A percentile compares a stretch with the other conserved stretches of the same genome.
Conservation (phyloP, 1,140 invertebrate genomes). For the Scaptodrosophila lebanonensis region DNA sequence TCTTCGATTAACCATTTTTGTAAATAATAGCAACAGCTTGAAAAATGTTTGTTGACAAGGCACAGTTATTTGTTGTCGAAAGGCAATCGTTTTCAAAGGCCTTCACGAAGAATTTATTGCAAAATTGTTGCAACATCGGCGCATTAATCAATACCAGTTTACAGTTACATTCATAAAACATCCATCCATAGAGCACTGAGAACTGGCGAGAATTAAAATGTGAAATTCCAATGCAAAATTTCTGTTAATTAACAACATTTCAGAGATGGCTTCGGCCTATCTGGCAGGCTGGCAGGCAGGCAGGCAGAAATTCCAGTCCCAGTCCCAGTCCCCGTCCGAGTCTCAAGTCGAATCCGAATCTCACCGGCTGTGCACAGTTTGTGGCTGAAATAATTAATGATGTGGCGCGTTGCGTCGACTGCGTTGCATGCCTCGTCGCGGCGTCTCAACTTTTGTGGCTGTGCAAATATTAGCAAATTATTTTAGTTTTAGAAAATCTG, state of each 20-base stretch:
- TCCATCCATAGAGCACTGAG: too few relatives aligned
- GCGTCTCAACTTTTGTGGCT: slow-evolving; percentile 53
- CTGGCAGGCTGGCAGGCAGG: not conserved
- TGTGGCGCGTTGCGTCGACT: slow-evolving; percentile 48
- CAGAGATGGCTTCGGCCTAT: slow-evolving; percentile 19
- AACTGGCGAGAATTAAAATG: slow-evolving; percentile 29
- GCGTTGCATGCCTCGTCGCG: too few relatives aligned
- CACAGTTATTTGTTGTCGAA: too few relatives aligned
- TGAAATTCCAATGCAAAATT: slow-evolving; percentile 56
- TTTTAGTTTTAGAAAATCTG: slow-evolving; percentile 69
- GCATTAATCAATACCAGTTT: too few relatives aligned
- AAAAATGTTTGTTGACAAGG: too few relatives aligned
- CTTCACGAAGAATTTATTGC: too few relatives aligned
- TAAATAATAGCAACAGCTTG: too few relatives aligned
- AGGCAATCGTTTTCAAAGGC: too few relatives aligned
- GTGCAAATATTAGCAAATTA: slow-evolving; percentile 77
- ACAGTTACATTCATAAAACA: too few relatives aligned
- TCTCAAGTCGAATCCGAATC: not conserved
- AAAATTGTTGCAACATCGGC: too few relatives aligned
- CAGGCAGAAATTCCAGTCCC: slow-evolving; percentile 5
- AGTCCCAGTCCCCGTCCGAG: slow-evolving; percentile 17
- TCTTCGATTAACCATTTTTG: too few relatives aligned
- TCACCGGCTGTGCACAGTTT: slow-evolving; percentile 25
- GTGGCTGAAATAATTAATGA: slow-evolving; percentile 63
- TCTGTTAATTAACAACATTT: slow-evolving; percentile 64